Base-by-base conservation (phyloP, 2,797 vertebrate species). In the Poeciliopsis turneri region DNA sequence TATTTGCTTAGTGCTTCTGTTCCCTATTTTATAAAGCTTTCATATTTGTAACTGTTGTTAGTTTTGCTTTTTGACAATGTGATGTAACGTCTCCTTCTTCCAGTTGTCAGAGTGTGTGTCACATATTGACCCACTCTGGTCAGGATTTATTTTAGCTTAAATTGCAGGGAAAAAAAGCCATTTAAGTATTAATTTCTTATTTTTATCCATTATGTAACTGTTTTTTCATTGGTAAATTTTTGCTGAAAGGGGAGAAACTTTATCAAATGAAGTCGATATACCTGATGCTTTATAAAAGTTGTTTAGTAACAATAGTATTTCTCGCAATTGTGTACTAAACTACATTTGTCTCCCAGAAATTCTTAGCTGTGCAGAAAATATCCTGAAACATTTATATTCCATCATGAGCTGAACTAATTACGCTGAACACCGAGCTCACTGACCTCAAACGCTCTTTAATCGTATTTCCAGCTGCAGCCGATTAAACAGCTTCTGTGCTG, bases 371-470 rank as follows among this genome's bases (percentile, higher is more conserved):
- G 43, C 4, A n/a, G 66, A 69, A 41, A 43, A 25, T 12, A 69
- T 43, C 39, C 66, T 41, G 20, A 43, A 43, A 66, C 64, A 66
- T 39, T 41, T 69, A n/a, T 15, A 15, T n/a, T n/a, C 36, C 36
- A 41, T 68, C 10, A 2, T 68, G 9, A 43, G 4, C 36, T 25
- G 41, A 69, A 69, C 18, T 66, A 81, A 84, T 55, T 64, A 61
- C 5, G 61, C 90, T 78, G 75, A 84, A 82, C 77, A 86, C 82
- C 77, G n/a, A 43, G 72, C 69, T 78, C 68, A 43, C 46, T 64
- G 80, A 80, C 87, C 85, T 84, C 88, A 83, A 84, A 80, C 80
- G 73, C 76, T 39, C 57, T 82, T 87, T 86, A 47, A 89, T 90
- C 78, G 77, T 6, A 79, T 78, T 86, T 83, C 78, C 76, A 84